Percentiles rank a stretch among this genome's conserved stretches.
Conservation (phyloP, 2,888 invertebrate genomes). For the Drosophila aldrichi region DNA sequence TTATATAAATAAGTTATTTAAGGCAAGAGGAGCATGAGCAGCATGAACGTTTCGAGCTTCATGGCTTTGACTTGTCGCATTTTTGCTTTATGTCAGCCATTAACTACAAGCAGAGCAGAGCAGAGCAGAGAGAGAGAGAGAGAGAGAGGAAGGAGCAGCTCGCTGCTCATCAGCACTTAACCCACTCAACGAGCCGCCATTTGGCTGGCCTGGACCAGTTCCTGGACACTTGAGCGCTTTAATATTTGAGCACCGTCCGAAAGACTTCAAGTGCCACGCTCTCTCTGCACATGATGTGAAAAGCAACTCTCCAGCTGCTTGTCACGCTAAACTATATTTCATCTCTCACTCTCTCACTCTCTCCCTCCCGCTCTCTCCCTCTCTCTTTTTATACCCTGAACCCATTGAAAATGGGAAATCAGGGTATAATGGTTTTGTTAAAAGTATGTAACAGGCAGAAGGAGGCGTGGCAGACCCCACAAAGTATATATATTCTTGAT, state of each 20-base stretch:
- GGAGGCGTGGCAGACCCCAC: too few relatives aligned
- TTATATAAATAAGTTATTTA: constrained; percentile 40
- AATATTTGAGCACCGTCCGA: constrained; percentile 45
- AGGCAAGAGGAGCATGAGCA: constrained; percentile 30
- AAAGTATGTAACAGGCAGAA: too few relatives aligned
- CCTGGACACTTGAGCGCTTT: constrained; percentile 39
- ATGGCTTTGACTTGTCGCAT: constrained; percentile 44
- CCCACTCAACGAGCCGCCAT: constrained; percentile 46
- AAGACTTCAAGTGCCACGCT: constrained; percentile 27
- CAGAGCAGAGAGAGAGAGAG: too few relatives aligned
- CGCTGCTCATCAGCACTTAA: constrained; percentile 63
- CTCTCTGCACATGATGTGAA: constrained; percentile 58
- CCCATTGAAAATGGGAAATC: too few relatives aligned
- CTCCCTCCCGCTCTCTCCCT: constrained; percentile 1
- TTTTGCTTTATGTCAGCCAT: constrained; percentile 60
- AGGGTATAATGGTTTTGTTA: too few relatives aligned
- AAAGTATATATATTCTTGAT: too few relatives aligned
- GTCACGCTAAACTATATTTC: constrained; percentile 18
- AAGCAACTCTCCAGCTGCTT: constrained; percentile 27
- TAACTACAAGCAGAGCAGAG: constrained; percentile 39
- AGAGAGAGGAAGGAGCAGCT: not conserved
- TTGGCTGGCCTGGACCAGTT: constrained; percentile 30
- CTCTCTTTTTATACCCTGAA: too few relatives aligned
- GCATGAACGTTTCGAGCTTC: constrained; percentile 32
- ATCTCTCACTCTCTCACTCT: constrained; percentile 28